Percentiles rank a stretch among this genome's conserved stretches.
These are phyloP conservation scores for Microtus montanus DNA, from an alignment of 2,113 vertebrate genomes.

Conservation along the genomic window DNA sequence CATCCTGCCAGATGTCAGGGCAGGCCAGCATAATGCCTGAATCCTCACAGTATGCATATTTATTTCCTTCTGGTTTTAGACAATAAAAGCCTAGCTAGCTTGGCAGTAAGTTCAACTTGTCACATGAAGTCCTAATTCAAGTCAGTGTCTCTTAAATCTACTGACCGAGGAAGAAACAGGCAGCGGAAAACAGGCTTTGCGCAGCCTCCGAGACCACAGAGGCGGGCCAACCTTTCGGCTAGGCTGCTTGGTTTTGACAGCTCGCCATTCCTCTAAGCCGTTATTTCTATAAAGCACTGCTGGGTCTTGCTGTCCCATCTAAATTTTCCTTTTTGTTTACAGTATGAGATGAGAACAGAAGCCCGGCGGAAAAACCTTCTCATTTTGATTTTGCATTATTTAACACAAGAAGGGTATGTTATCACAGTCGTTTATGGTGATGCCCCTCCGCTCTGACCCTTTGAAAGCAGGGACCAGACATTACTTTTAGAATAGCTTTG, in stretches of 20 bases:
- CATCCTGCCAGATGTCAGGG: too few relatives aligned
- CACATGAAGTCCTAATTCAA: slow-evolving; percentile 42
- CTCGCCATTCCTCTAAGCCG: slow-evolving; percentile 66
- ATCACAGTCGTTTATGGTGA: not conserved
- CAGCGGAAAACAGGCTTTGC: slow-evolving; percentile 66
- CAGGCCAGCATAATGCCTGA: too few relatives aligned
- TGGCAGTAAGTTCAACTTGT: slow-evolving; percentile 31
- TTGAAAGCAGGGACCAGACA: not conserved
- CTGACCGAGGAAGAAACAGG: slow-evolving; percentile 65
- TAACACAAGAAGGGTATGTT: slow-evolving; percentile 94
- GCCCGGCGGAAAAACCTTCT: slow-evolving; percentile 93
- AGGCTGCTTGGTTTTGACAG: slow-evolving; percentile 79
- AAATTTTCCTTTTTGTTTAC: slow-evolving; percentile 80
- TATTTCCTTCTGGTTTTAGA: slow-evolving; percentile 15
- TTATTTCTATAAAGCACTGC: slow-evolving; percentile 69
- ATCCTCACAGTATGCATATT: not conserved
- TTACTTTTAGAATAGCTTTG: not conserved
- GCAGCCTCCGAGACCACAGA: slow-evolving; percentile 69
- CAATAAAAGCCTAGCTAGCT: slow-evolving; percentile 43
- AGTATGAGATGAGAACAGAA: slow-evolving; percentile 92
- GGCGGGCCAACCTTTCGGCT: slow-evolving; percentile 72
- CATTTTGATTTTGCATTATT: slow-evolving; percentile 94
- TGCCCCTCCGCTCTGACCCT: not conserved
- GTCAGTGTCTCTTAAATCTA: slow-evolving; percentile 61
- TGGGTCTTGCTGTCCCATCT: slow-evolving; percentile 65